Base-by-base conservation (phyloP, 2,888 invertebrate species). In the Malthinus flaveolus region DNA sequence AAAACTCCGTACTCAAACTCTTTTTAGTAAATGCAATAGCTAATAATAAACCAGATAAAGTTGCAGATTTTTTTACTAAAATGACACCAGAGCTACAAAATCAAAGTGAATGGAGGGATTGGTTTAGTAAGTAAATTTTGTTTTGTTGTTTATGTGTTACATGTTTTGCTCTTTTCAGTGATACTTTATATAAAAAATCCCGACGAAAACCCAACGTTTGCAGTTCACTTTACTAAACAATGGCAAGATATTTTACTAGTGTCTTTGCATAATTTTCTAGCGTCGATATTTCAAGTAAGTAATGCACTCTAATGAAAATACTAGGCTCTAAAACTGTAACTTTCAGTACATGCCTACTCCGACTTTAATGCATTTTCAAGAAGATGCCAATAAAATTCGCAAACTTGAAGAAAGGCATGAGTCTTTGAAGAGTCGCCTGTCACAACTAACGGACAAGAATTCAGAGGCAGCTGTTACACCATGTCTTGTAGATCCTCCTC, bases 191-290 rank as follows among this genome's bases (percentile, higher is more conserved):
- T 95, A 48, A 90, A 90, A 75, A 93, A 90, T 76, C 94, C 96
- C 0, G 95, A 96, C 78, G 96, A 96, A 71, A 92, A 92, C 73
- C 88, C 91, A 9, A 84, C 86, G 34, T 98, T 95, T 79, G 86
- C 91, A 10, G 83, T 93, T 51, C 94, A 93, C 79, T 98, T 95
- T 78, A 92, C 91, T 7, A 87, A 91, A 63, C 92, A 92, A 57
- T 98, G 97, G 97, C 95, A 96, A 76, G 97, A 98, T 75, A 95
- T 94, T 31, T 86, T 95, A 69, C 80, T 95, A 53, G 87, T 90
- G 32, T 97, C 97, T 0, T 81, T 97, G 34, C 93, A 96, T 76
- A 97, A 97, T 79, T 91, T 97, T 73, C 81, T 98, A 35, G 91
- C 95, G 9, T 92, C 95, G 0, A 89, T 96, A 61, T 93, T 90